These are phyloP conservation scores for Columba livia DNA, from an alignment of 2,113 vertebrate genomes.

Conservation along the genomic window DNA sequence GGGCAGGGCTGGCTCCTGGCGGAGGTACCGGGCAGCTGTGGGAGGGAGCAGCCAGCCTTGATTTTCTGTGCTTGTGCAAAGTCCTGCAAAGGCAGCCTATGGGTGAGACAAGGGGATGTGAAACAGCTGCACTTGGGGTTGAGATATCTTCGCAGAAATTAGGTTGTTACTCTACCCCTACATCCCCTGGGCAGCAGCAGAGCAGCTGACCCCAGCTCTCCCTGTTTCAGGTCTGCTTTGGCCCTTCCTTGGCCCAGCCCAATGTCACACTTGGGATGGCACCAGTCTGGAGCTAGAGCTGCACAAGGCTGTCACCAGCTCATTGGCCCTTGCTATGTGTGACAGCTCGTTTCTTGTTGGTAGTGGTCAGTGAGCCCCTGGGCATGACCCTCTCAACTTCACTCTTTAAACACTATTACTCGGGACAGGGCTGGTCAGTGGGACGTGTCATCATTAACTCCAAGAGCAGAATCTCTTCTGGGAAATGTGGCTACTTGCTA, in stretches of 20 bases:
- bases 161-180: neutral
- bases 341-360: neutral
- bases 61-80: neutral
- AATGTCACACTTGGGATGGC: fast-evolving
- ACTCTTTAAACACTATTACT: neutral
- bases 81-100: neutral
- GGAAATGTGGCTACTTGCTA: neutral
- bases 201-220: neutral
- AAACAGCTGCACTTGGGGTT: neutral
- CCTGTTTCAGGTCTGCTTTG: neutral
- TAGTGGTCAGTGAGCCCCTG: neutral
- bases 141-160: neutral
- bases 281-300: neutral
- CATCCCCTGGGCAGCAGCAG: neutral
- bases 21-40: neutral
- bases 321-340: fast-evolving
- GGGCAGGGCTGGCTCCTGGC: neutral
- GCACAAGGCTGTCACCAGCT: neutral
- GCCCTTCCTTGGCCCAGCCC: neutral
- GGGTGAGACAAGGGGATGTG: fast-evolving
- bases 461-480: neutral
- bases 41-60: neutral
- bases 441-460: neutral
- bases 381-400: neutral
- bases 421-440: neutral